Percentiles rank a stretch among this genome's conserved stretches.
Conservation (phyloP, 2,113 vertebrate genomes). For the Monopterus albus region DNA sequence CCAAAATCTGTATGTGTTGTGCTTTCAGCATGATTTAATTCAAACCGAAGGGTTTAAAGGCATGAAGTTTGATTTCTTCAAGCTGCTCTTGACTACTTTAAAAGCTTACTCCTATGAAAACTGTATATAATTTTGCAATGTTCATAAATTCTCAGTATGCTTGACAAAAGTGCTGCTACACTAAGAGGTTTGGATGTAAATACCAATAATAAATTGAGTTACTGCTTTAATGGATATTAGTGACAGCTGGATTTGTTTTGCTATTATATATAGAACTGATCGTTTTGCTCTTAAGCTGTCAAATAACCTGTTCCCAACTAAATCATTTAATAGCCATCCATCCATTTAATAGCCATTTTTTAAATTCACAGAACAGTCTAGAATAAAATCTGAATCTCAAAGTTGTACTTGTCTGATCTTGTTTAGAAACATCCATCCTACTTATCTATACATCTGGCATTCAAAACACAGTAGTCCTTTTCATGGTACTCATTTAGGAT, state of each 20-base stretch:
- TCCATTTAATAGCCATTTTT: no score
- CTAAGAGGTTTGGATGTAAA: constrained; percentile 29
- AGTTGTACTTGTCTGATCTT: no score
- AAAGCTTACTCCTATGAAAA: constrained; percentile 40
- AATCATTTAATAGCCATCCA: no score
- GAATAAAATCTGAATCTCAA: no score
- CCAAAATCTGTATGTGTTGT: constrained; percentile 81
- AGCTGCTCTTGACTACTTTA: constrained; percentile 53
- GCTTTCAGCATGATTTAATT: constrained; percentile 83
- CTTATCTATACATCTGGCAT: no score
- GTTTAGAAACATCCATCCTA: no score
- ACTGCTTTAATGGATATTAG: neutral
- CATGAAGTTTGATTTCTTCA: constrained; percentile 70
- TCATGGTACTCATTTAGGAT: no score
- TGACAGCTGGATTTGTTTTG: neutral
- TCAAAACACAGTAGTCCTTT: no score
- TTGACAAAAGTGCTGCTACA: constrained; percentile 18
- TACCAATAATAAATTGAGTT: neutral
- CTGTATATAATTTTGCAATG: constrained; percentile 54
- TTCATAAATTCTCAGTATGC: constrained; percentile 48
- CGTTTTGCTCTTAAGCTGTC: no score
- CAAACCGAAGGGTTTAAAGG: constrained; percentile 70
- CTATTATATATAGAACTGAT: neutral
- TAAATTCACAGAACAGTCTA: no score
- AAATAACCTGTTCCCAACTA: no score